Evolutionary conservation across 2,888 invertebrate genomes (phyloP), one percentile per base, ranked within the genome.

Genomic region (Orthosia gothica): DNA sequence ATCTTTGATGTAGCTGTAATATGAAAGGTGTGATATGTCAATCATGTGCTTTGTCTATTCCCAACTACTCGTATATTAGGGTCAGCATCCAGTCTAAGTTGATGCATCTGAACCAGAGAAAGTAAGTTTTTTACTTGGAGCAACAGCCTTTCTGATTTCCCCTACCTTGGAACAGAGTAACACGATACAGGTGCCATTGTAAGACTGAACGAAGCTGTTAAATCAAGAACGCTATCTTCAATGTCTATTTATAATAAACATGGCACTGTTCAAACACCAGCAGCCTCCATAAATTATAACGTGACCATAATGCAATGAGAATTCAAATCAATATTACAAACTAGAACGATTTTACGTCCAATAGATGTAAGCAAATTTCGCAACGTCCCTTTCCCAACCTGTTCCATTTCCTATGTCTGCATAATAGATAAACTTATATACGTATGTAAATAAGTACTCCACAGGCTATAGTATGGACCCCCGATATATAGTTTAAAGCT

Each of bases 401-500:
- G 94, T 92, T 93, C 94, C 92, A 93, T 95, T 95, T 94, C 95
- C 95, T 94, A 95, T 94, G 92, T 94, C 94, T 95, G 95, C 95
- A 95, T 96, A 95, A 95, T 95, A 96, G 95, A 96, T 96, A 95
- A 95, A 94, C 93, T 91, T 95, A 94, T 94, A 93, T 95, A 95
- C 91, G 92, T 95, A 96, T 95, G 95, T 95, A 96, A 96, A 96
- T 96, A 95, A 94, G 94, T 93, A 94, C 92, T 93, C 92, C 91
- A 89, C 90, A 90, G 91, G 88, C 92, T 92, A 93, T 93, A 93
- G 91, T 93, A 95, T 91, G 93, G 91, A 91, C 92, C 90, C 89
- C 91, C 94, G 89, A 95, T 95, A 95, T 95, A 95, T 96, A 96
- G 96, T 96, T 96, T 95, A 96, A 96, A 96, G 94, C 95, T 96